Evolutionary conservation across 2,113 vertebrate genomes (phyloP).

Genomic region (Quiscalus mexicanus): DNA sequence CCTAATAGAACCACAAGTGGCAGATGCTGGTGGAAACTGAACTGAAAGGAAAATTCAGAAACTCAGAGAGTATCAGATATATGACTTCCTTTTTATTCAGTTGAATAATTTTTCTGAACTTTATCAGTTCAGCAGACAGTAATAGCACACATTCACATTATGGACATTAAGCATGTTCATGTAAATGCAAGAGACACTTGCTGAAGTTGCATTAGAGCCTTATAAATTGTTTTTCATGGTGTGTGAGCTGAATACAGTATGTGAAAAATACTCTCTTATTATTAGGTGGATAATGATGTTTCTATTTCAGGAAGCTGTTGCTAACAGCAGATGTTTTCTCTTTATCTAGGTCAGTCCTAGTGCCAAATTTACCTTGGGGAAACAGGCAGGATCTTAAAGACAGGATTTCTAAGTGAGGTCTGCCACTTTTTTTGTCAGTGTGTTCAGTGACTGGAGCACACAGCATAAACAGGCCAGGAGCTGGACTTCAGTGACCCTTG

Average conservation of each 20-base stretch:
- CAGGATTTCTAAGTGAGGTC: background rate
- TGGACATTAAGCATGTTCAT: conserved; percentile 1
- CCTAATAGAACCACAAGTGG: background rate
- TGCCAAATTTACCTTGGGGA: background rate
- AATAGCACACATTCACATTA: background rate
- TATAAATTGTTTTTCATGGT: conserved; percentile 11
- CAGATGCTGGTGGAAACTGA: background rate
- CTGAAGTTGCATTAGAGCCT: background rate
- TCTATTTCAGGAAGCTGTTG: conserved; percentile 8
- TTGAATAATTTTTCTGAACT: conserved; percentile 16
- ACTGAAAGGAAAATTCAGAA: background rate
- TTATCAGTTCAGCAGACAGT: conserved; percentile 29
- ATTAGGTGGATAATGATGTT: background rate
- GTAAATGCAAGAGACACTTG: conserved; percentile 6
- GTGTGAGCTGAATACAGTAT: background rate
- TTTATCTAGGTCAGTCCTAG: conserved; percentile 4
- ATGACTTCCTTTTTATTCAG: background rate
- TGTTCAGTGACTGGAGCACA: background rate
- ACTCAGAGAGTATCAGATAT: background rate
- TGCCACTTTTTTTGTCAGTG: background rate
- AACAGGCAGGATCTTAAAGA: background rate
- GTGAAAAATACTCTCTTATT: background rate
- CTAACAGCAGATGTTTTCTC: background rate
- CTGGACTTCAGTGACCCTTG: background rate
- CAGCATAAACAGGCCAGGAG: background rate